Evolutionary conservation across 2,113 vertebrate species (phyloP), one percentile per base, ranked within the genome.

Genomic region (Siphamia tubifer): DNA sequence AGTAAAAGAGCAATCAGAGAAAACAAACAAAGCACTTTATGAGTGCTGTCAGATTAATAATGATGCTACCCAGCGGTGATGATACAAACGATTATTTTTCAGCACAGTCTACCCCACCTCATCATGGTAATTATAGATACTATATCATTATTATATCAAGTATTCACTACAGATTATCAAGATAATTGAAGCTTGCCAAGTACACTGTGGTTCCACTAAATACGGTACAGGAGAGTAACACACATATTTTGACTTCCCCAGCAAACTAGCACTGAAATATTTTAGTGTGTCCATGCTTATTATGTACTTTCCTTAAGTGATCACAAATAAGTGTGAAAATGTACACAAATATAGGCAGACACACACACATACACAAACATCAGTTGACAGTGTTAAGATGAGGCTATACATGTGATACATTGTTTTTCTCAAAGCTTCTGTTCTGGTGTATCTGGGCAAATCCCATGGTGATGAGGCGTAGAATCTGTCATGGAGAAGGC

Each of bases 401-500:
- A 72, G 77, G 81, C 84, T 61, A 61, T 79, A 77, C 77, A 69
- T 84, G 84, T 66, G 72, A 86, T 86, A 68, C 78, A 82, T 84
- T 83, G 81, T 86, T 77, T 90, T 79, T 75, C 68, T 77, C 60
- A 51, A 51, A 32, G 73, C 63, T 64, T 71, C 77, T 82, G 77
- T 83, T 84, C 74, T 82, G 75, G 75, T 77, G 67, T 87, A 87
- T 81, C 87, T 83, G 74, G 73, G 83, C 79, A 90, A 92, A 91
- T 92, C 88, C 89, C 85, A 49, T 54, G 68, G 81, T 75, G 88
- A 89, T 80, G 81, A 89, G 90, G 83, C 81, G 34, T 83, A 75
- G 77, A 89, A 83, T 91, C 87, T 92, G 90, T 90, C 88, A 91
- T 74, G 53, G 81, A 90, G 90, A 90, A 88, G 65, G 74, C 83